Conservation (phyloP, 2,888 invertebrate species). For the Trachelus stipa region DNA sequence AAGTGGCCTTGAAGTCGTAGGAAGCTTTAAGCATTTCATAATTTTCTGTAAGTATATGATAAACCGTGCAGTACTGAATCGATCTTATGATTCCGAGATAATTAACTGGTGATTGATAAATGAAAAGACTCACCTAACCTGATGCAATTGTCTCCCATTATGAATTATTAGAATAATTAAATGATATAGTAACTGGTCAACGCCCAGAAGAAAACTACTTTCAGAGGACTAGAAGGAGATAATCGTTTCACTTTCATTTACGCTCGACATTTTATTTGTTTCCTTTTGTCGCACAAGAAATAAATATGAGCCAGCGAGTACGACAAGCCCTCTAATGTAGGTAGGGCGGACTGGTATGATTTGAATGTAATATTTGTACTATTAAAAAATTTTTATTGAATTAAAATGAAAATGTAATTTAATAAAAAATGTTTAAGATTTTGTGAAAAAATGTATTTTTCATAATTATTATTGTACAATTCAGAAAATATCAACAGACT, state of each 20-base stretch:
- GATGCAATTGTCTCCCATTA: conserved; percentile 56
- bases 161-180: conserved; percentile 16
- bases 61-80: background rate
- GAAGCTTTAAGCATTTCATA: conserved; percentile 86
- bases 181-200: conserved; percentile 29
- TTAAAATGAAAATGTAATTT: background rate
- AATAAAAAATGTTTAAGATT: background rate
- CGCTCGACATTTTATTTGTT: conserved; percentile 42
- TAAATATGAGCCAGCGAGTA: background rate
- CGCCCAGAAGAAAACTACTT: conserved; percentile 49
- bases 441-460: background rate
- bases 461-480: background rate
- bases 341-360: background rate
- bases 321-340: background rate
- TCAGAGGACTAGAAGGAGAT: conserved; percentile 31
- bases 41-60: conserved; percentile 69
- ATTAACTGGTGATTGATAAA: background rate
- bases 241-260: conserved; percentile 56
- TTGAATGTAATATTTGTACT: background rate
- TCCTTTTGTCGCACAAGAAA: conserved; percentile 1
- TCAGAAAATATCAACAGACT: background rate
- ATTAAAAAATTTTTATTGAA: background rate
- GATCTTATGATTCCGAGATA: background rate
- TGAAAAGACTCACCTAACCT: conserved; percentile 58
- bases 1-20: conserved; percentile 86